phyloP scores from a whole-genome alignment of 2,888 invertebrate genomes.

The Didymodactylos carnosus region DNA sequence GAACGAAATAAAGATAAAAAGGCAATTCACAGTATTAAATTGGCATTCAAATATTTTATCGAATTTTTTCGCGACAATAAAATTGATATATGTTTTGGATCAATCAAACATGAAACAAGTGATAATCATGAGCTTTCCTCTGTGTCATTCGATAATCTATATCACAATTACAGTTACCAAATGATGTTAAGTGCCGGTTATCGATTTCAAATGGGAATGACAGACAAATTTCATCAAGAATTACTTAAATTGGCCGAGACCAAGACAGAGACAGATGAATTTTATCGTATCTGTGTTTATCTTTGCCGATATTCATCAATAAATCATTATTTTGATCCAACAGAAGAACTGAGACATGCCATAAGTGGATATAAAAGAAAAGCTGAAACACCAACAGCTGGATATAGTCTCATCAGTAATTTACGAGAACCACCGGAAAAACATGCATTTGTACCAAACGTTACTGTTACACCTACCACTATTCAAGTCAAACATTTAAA shows the following conservation, averaged over 20 bases:
- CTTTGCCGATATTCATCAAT: not conserved
- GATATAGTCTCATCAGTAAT: not conserved
- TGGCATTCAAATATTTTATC: no score
- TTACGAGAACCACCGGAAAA: not conserved
- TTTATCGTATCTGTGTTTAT: not conserved
- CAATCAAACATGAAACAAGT: no score
- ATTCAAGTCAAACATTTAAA: not conserved
- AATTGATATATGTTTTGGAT: no score
- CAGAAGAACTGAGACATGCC: not conserved
- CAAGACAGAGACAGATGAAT: not conserved
- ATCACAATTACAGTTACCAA: no score
- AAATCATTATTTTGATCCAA: not conserved
- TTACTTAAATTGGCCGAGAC: not conserved
- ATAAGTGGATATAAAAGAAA: not conserved
- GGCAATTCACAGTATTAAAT: no score
- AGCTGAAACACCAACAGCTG: not conserved
- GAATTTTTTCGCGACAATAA: no score
- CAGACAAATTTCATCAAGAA: not conserved
- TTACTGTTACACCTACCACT: not conserved
- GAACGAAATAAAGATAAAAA: no score
- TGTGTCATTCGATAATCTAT: no score
- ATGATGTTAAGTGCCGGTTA: not conserved
- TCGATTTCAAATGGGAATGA: not conserved
- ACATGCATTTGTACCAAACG: not conserved
- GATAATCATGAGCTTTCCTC: no score